phyloP scores from a whole-genome alignment of 1,140 invertebrate genomes.

The Drosophila funebris region DNA sequence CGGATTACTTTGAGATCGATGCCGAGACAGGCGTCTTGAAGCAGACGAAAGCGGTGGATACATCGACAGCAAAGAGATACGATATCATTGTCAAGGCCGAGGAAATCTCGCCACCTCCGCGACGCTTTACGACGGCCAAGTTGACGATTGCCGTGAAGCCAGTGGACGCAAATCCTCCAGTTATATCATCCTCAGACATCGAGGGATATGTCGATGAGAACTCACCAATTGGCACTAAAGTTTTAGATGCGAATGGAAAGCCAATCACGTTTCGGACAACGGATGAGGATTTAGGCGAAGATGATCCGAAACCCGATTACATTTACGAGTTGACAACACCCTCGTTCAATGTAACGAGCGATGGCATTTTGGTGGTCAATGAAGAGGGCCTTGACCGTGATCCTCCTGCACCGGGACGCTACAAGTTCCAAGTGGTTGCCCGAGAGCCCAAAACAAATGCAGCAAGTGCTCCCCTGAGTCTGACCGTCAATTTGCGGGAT shows the following conservation, averaged over 20 bases:
- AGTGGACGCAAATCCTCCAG: constrained; percentile 93
- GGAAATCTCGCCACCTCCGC: constrained; percentile 89
- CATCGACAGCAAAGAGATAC: constrained; percentile 87
- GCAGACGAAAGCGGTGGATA: constrained; percentile 92
- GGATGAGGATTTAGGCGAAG: constrained; percentile 92
- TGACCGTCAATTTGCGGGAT: constrained; percentile 91
- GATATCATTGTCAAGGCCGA: constrained; percentile 91
- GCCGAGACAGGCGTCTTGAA: constrained; percentile 90
- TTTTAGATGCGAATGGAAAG: constrained; percentile 87
- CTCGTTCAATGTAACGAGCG: constrained; percentile 91
- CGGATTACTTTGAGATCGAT: constrained; percentile 93
- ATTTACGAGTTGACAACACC: constrained; percentile 93
- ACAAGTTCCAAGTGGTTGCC: constrained; percentile 91
- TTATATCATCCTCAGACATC: constrained; percentile 88
- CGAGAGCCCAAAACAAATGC: constrained; percentile 90
- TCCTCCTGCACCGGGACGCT: constrained; percentile 92
- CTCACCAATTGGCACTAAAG: constrained; percentile 91
- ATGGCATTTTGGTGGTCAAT: constrained; percentile 90
- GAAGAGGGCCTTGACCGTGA: constrained; percentile 94
- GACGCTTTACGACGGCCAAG: constrained; percentile 92
- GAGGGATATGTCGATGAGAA: constrained; percentile 94
- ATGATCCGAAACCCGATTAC: constrained; percentile 90
- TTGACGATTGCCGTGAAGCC: constrained; percentile 92
- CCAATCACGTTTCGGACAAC: constrained; percentile 90
- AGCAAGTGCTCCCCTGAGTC: constrained; percentile 91